Evolutionary conservation across 1,140 invertebrate genomes (phyloP).

Genomic region (Caenorhabditis briggsae): DNA sequence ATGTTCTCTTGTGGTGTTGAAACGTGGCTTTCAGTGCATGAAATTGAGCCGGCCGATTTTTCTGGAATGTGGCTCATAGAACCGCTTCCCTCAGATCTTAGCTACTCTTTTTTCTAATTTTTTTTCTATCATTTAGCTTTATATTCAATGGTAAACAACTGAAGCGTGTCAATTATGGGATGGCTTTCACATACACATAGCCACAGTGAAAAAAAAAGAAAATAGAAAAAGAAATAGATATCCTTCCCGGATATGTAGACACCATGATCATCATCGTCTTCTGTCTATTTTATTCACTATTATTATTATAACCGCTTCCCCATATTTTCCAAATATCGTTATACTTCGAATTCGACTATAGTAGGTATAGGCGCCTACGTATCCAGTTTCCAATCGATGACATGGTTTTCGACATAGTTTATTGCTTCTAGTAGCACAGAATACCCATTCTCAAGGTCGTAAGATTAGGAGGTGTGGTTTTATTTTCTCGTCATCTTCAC

Average conservation of each 20-base stretch:
- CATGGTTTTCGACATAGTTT: conserved; percentile 19
- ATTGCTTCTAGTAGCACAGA: neutral
- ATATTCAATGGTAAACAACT: conserved; percentile 42
- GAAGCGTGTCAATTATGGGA: conserved; percentile 50
- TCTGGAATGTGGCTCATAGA: neutral
- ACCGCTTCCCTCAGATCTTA: neutral
- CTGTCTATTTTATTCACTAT: neutral
- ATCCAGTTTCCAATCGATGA: conserved; percentile 19
- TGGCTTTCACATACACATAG: conserved; percentile 38
- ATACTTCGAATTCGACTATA: neutral
- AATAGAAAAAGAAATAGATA: conserved; percentile 6
- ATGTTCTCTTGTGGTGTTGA: too few relatives aligned
- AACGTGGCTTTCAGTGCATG: too few relatives aligned
- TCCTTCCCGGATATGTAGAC: neutral
- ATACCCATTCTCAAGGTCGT: conserved; percentile 14
- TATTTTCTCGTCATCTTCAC: neutral
- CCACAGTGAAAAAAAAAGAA: conserved; percentile 11
- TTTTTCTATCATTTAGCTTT: neutral
- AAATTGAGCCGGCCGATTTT: too few relatives aligned
- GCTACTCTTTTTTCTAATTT: conserved; percentile 1
- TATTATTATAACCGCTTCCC: neutral
- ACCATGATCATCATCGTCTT: conserved; percentile 12
- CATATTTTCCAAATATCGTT: too few relatives aligned
- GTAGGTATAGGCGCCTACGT: neutral
- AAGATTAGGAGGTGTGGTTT: conserved; percentile 17